Percentiles rank a stretch among this genome's conserved stretches.
Conservation (phyloP, 2,797 vertebrate species). For the Atherinosoma microstoma region DNA sequence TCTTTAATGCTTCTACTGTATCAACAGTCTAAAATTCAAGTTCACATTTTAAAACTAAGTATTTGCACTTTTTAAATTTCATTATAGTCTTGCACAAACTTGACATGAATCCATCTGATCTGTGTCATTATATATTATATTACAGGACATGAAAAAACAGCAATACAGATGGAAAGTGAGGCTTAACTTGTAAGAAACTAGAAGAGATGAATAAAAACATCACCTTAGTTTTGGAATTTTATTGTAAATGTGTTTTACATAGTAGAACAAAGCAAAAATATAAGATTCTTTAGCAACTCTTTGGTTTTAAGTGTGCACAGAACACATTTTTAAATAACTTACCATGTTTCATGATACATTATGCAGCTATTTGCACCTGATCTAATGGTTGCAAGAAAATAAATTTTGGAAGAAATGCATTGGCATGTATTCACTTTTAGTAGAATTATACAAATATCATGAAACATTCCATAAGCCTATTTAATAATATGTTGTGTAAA, state of each 20-base stretch:
- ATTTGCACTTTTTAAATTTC: too few species aligned
- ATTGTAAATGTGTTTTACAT: constrained; percentile 93
- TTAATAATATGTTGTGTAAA: constrained; percentile 46
- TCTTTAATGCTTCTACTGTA: neutral
- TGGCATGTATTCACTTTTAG: neutral
- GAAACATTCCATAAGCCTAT: constrained; percentile 41
- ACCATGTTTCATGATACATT: constrained; percentile 29
- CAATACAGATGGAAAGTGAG: neutral
- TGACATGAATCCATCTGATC: neutral
- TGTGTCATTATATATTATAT: neutral
- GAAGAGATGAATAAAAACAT: neutral
- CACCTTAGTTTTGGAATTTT: constrained; percentile 80
- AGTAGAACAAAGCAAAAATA: constrained; percentile 93
- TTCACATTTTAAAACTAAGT: too few species aligned
- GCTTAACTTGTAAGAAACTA: neutral
- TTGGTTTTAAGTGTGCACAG: constrained; percentile 51
- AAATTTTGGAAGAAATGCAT: constrained; percentile 6
- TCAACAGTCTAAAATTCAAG: too few species aligned
- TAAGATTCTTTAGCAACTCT: constrained; percentile 63
- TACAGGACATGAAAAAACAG: neutral
- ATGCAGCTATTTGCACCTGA: constrained; percentile 18
- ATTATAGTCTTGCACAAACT: neutral
- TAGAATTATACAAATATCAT: constrained; percentile 11
- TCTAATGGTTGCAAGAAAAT: constrained; percentile 6
- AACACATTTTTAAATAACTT: constrained; percentile 51